phyloP scores from a whole-genome alignment of 2,888 invertebrate genomes.

The Fragum fragum region DNA sequence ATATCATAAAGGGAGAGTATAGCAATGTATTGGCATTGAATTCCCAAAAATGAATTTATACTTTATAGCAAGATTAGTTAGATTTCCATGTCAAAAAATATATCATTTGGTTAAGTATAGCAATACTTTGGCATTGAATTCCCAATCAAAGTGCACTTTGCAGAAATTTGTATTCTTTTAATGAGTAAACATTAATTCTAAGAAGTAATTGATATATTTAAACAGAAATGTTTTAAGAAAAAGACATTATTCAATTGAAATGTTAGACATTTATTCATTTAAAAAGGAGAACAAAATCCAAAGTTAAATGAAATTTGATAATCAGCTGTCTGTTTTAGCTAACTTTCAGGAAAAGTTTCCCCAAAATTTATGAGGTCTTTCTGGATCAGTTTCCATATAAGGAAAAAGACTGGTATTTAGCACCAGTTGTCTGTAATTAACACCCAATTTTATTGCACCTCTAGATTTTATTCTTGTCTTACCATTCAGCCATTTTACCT shows the following conservation, averaged over 20 bases:
- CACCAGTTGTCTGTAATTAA: slow-evolving; percentile 10
- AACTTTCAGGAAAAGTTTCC: not conserved
- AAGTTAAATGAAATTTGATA: slow-evolving; percentile 1
- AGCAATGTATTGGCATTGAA: no score
- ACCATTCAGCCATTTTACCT: no score
- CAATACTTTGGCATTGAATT: no score
- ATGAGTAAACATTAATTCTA: no score
- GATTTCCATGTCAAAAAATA: no score
- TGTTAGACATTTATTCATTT: not conserved
- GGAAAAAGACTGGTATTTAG: slow-evolving; percentile 21
- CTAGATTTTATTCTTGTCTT: not conserved
- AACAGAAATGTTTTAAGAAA: no score
- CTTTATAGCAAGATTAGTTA: no score
- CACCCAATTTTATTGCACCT: slow-evolving; percentile 8
- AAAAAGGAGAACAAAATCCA: not conserved
- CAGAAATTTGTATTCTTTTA: no score
- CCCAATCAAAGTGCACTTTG: no score
- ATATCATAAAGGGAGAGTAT: no score
- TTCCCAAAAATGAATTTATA: no score
- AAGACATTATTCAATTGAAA: not conserved
- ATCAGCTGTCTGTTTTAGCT: not conserved
- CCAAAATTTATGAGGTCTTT: slow-evolving; percentile 13
- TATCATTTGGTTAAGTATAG: no score
- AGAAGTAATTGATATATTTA: slow-evolving; percentile 17
- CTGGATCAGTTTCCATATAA: slow-evolving; percentile 14